phyloP scores from a whole-genome alignment of 2,797 vertebrate species.

The Syngnathus acus region DNA sequence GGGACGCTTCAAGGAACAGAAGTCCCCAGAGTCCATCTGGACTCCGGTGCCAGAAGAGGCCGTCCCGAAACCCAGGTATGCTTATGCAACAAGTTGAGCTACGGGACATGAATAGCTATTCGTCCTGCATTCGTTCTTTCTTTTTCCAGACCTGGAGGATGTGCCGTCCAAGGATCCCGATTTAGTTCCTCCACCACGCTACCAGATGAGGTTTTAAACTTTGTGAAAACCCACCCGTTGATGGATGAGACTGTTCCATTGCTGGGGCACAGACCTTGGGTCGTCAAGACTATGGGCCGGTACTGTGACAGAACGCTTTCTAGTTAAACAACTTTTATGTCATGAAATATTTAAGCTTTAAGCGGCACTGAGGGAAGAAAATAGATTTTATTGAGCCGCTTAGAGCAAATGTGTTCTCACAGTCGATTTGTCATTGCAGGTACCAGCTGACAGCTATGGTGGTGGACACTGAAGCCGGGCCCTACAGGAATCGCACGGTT shows the following conservation, averaged over 20 bases:
- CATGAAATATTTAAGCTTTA: neutral
- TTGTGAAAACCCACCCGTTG: constrained; percentile 92
- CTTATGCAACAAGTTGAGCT: constrained; percentile 26
- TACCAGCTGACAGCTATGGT: constrained; percentile 87
- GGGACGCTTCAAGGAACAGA: constrained; percentile 94
- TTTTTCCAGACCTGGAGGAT: constrained; percentile 81
- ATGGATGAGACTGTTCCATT: constrained; percentile 93
- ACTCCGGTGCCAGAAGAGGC: constrained; percentile 88
- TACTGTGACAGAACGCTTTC: constrained; percentile 37
- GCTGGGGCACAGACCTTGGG: constrained; percentile 85
- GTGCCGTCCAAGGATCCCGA: constrained; percentile 81
- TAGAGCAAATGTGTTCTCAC: constrained; percentile 1
- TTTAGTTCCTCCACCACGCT: constrained; percentile 89
- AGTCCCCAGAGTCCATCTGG: constrained; percentile 94
- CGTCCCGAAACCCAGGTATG: constrained; percentile 89
- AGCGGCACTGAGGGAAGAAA: neutral
- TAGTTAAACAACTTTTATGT: neutral
- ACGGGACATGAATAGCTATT: neutral
- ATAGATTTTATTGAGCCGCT: constrained; percentile 8
- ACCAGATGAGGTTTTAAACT: constrained; percentile 91
- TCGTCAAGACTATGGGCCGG: constrained; percentile 89
- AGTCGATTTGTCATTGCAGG: constrained; percentile 57
- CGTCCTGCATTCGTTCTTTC: neutral
- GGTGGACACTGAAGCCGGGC: constrained; percentile 85
- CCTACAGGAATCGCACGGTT: constrained; percentile 84